Evolutionary conservation across 2,113 vertebrate species (phyloP), one percentile per base, ranked within the genome.

Genomic region (Helogale parvula): DNA sequence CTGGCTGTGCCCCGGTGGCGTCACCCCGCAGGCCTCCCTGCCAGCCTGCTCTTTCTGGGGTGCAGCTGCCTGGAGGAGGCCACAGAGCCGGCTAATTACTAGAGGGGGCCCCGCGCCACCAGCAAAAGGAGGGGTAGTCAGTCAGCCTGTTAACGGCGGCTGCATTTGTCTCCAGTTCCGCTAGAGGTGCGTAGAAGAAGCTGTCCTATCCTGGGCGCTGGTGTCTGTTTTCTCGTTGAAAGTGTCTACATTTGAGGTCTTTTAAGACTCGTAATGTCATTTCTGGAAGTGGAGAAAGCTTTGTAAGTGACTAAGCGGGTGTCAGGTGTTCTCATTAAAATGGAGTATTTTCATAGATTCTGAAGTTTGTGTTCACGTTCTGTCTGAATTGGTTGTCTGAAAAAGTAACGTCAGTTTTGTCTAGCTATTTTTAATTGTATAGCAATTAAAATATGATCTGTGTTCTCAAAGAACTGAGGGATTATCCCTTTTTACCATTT

Each of bases 61-160:
- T 35, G 74, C 86, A 96, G 97, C 93, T 96, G 97, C 84, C 92
- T 63, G 35, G 17, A 81, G 74, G 82, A 92, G 47, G 84, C 84
- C 16, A 0, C 0, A 47, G 29, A 93, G 52, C 41, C 27, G 8
- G 16, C 27, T 88, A 77, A 90, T 96, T 93, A 84, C 77, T 74
- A 19, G 80, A 33, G 68, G 52, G 41, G 85, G 68, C 45, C 3
- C 38, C 33, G 5, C 76, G 60, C 77, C 16, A 13, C 1, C 12
- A 66, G 80, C n/a, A 27, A 47, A 45, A 83, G 69, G 68, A 50
- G 88, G 54, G 35, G 35, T 29, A 7, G 57, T 27, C 68, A 7
- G 57, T 27, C 68, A 77, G 77, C 88, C 65, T 97, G 31, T 69
- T 71, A 66, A 31, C 23, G 10, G 3, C 15, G 19, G 57, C 82